phyloP scores from a whole-genome alignment of 2,888 invertebrate species.

The Mimumesa dahlbomi region DNA sequence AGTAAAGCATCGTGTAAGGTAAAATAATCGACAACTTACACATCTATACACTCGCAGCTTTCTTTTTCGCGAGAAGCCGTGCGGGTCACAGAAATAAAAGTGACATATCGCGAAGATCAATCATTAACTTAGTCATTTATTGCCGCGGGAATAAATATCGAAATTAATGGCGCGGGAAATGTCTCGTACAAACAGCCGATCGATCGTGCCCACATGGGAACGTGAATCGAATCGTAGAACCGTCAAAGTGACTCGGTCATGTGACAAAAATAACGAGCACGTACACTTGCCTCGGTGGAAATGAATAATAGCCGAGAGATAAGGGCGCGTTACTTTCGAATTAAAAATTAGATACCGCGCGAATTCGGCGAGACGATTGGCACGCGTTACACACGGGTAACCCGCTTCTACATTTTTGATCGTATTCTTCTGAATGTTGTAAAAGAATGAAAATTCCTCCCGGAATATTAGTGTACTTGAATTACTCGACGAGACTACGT shows the following conservation, averaged over 20 bases:
- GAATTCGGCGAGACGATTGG: neutral
- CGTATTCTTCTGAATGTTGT: no score
- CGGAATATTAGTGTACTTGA: no score
- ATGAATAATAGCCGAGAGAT: slow-evolving; percentile 1
- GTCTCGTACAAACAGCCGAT: neutral
- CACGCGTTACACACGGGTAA: neutral
- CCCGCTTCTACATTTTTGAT: neutral
- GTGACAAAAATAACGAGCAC: neutral
- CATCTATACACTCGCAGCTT: no score
- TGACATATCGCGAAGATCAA: neutral
- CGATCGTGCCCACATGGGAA: neutral
- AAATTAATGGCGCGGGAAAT: neutral
- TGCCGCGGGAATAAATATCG: neutral
- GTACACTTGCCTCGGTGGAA: neutral
- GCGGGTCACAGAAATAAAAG: neutral
- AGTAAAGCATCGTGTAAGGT: no score
- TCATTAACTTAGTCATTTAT: neutral
- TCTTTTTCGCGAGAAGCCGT: neutral
- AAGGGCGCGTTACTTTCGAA: neutral
- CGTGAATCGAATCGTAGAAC: no score
- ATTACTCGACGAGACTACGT: no score
- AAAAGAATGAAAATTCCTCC: no score
- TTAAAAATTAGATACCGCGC: neutral
- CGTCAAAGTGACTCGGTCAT: neutral
- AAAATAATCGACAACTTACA: neutral